Evolutionary conservation across 1,140 invertebrate species (phyloP).

Genomic region (Drosophila lini): DNA sequence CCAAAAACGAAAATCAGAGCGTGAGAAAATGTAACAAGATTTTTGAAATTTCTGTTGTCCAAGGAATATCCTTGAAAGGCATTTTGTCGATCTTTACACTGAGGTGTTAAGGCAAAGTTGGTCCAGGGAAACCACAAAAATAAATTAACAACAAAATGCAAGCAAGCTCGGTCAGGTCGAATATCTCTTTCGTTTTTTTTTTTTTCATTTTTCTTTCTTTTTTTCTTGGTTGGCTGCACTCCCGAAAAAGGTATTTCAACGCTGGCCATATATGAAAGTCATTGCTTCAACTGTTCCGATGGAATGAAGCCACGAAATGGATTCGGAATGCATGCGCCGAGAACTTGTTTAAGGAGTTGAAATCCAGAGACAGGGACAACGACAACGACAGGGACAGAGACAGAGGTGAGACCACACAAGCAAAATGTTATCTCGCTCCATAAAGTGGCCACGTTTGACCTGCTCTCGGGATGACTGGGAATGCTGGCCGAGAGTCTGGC

Average conservation of each 20-base stretch:
- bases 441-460: constrained; percentile 60
- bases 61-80: constrained; percentile 38
- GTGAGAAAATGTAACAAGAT: constrained; percentile 39
- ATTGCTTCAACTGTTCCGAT: constrained; percentile 51
- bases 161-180: not conserved
- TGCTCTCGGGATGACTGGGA: constrained; percentile 35
- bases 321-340: constrained; percentile 31
- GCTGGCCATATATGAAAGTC: constrained; percentile 55
- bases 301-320: constrained; percentile 50
- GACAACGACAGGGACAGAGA: constrained; percentile 1
- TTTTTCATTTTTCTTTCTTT: not conserved
- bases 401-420: constrained; percentile 66
- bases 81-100: constrained; percentile 22
- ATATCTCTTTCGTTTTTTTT: not conserved
- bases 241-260: constrained; percentile 51
- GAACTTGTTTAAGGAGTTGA: constrained; percentile 57
- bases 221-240: constrained; percentile 26
- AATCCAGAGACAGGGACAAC: constrained; percentile 13
- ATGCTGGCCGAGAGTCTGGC: constrained; percentile 33
- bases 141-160: constrained; percentile 49
- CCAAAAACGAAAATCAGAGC: constrained; percentile 24
- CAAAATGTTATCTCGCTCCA: constrained; percentile 51
- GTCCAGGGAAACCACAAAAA: constrained; percentile 39
- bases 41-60: constrained; percentile 11
- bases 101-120: constrained; percentile 43